Conservation (phyloP, 2,888 invertebrate genomes). For the Calameuta idolon region DNA sequence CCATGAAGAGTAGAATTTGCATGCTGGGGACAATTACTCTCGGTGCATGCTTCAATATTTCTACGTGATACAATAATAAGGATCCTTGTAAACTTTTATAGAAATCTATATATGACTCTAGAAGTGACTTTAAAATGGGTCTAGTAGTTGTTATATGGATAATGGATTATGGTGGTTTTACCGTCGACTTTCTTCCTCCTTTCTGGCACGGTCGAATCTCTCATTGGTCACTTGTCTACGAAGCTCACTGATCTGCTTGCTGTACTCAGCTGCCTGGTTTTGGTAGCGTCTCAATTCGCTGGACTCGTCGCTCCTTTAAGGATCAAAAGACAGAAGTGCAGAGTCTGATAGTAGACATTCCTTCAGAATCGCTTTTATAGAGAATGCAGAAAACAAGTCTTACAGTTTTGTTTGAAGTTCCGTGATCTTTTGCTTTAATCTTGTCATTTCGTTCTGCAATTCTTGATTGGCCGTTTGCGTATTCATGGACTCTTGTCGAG, state of each 20-base stretch:
- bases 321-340: neutral
- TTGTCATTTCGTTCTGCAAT: constrained; percentile 73
- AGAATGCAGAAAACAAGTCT: constrained; percentile 44
- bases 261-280: constrained; percentile 70
- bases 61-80: constrained; percentile 2
- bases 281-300: constrained; percentile 69
- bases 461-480: constrained; percentile 75
- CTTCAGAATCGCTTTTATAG: neutral
- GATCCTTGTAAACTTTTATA: neutral
- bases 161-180: constrained; percentile 29
- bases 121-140: neutral
- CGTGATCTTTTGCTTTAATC: constrained; percentile 70
- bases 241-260: constrained; percentile 69
- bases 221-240: constrained; percentile 70
- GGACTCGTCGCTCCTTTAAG: constrained; percentile 45
- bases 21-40: constrained; percentile 3
- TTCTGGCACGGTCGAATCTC: constrained; percentile 67
- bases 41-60: neutral
- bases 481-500: constrained; percentile 74
- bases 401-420: constrained; percentile 70
- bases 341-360: constrained; percentile 44
- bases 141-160: neutral
- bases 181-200: constrained; percentile 64
- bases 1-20: neutral
- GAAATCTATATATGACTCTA: neutral